Percentiles rank a stretch among this genome's conserved stretches.
phyloP scores from a whole-genome alignment of 2,888 invertebrate genomes.

The Leptopterna dolabrata region DNA sequence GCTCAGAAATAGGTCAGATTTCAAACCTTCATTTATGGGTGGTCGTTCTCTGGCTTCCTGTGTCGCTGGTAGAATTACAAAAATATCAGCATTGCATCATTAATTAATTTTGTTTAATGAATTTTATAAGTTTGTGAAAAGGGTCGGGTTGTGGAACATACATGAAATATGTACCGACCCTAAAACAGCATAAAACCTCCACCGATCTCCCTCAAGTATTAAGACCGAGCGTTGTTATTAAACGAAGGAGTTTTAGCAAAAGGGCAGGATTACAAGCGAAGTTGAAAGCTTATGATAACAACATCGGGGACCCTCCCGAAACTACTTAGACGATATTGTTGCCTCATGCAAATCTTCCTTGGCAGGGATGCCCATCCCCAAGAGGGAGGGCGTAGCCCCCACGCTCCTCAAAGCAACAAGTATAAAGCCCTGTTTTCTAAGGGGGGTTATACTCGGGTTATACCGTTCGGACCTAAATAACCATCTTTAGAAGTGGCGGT shows the following conservation, averaged over 20 bases:
- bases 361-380: not conserved
- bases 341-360: constrained; percentile 47
- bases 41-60: no score
- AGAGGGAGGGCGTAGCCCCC: not conserved
- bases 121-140: not conserved
- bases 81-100: no score
- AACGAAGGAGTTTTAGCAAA: not conserved
- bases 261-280: constrained; percentile 40
- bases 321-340: constrained; percentile 50
- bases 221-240: constrained; percentile 29
- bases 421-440: not conserved
- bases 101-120: not conserved
- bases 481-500: not conserved
- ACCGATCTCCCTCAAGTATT: not conserved
- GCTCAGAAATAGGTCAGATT: no score
- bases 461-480: constrained; percentile 33
- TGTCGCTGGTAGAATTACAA: no score
- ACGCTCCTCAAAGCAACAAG: constrained; percentile 19
- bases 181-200: constrained; percentile 13
- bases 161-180: not conserved
- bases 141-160: not conserved
- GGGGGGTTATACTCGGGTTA: not conserved
- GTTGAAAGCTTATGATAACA: constrained; percentile 52
- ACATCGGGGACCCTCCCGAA: constrained; percentile 17
- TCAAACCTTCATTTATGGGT: no score